Evolutionary conservation across 2,888 invertebrate genomes (phyloP), one percentile per base, ranked within the genome.

Genomic region (Eurytoma adleriae): DNA sequence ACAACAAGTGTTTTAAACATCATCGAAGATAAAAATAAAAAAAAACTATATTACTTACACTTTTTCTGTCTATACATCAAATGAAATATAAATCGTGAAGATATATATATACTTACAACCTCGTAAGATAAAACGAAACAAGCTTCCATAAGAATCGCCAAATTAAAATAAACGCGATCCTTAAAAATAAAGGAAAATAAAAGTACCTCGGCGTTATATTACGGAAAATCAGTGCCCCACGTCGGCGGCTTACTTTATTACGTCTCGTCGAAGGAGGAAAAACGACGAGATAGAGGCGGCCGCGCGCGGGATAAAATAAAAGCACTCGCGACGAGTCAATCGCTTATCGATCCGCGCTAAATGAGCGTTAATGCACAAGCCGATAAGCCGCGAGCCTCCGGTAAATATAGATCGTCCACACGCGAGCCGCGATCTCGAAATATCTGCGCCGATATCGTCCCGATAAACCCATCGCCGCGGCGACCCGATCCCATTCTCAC

Each of bases 341-440:
- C 72, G 68, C 61, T 72, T 59, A 78, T 78, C 67, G 73, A 73
- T 74, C 69, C 14, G 56, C 30, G 57, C 56, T 62, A 69, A 73
- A 69, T 69, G 69, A 68, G 69, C 62, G 52, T 67, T 67, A 67
- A 59, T 57, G 66, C 56, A 59, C 52, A 72, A 27, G 27, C 67
- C 66, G 70, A 78, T 71, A 72, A 78, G 72, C 64, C 18, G 64
- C 18, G 57, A 50, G 54, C n/a, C 13, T 14, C 54, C 61, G 56
- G 68, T 24, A 70, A 79, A 66, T 66, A 70, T 79, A 70, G 59
- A 79, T 27, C 52, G 52, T 40, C 40, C 40, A n/a, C 64, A 16
- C 61, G 2, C 18, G 16, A 4, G n/a, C 5, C 52, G 69, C 72
- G 75, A 79, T 79, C 70, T 71, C 72, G 67, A 70, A 74, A 79